Evolutionary conservation across 2,888 invertebrate genomes (phyloP), one percentile per base, ranked within the genome.

Genomic region (Pyrocoelia pectoralis): DNA sequence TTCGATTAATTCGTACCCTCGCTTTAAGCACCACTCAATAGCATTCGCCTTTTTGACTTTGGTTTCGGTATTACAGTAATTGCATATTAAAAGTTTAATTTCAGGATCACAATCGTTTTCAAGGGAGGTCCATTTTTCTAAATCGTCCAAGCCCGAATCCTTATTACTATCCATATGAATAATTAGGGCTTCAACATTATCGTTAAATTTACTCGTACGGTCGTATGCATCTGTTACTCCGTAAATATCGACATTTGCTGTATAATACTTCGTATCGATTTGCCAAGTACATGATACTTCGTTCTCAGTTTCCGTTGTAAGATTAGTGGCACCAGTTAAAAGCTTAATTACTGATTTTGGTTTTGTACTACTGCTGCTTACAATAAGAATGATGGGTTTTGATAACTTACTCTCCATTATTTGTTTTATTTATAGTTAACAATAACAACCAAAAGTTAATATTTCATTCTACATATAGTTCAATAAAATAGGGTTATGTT

Each of bases 251-350:
- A 90, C 83, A 74, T 86, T 83, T 9, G 89, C 85, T 46, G 85
- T 84, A 74, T 91, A 92, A 80, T 92, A 92, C 78, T 91, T 92
- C 38, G 89, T 91, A 68, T 88, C 85, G 63, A 91, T 85, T 65
- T 83, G 82, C 87, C 88, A 88, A 1, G 82, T 76, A 72, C 83
- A 77, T 51, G 76, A 66, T 58, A 69, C 68, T 40, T 73, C 70
- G 2, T 55, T 50, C 18, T 68, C 68, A 6, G 71, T 60, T 53
- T 69, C 69, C 46, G 75, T 74, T 24, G 71, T 64, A 19, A 74
- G 61, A 17, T 70, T 70, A 56, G 68, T 68, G 57, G 69, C 70
- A 64, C 79, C 77, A n/a, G 80, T 76, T 61, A 82, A 76, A 48
- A 81, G 69, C 71, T 80, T 80, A 57, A 81, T 79, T 43, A 82